These are phyloP conservation scores for Sarcophaga caerulescens DNA, from an alignment of 2,888 invertebrate species.

Conservation along the genomic window DNA sequence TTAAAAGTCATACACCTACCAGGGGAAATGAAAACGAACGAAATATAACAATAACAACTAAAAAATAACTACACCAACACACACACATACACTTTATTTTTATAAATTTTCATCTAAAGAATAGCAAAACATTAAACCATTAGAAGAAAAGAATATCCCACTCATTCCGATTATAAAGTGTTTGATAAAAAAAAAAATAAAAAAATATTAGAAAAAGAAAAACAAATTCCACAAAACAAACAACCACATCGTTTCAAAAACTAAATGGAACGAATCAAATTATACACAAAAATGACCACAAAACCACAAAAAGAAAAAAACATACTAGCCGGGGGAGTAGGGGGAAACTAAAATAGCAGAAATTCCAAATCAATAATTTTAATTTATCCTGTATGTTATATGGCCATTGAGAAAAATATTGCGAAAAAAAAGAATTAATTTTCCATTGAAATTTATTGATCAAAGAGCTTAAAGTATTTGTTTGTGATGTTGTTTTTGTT, in stretches of 20 bases:
- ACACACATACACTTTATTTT: not conserved
- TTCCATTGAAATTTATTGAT: not conserved
- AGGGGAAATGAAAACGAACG: conserved; percentile 54
- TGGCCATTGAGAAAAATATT: not conserved
- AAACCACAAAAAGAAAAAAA: conserved; percentile 15
- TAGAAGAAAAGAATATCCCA: conserved; percentile 60
- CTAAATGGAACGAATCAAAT: conserved; percentile 38
- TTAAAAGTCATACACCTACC: conserved; percentile 67
- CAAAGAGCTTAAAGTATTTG: not conserved
- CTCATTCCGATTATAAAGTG: conserved; percentile 65
- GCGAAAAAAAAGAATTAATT: too few relatives aligned
- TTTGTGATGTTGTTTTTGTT: not conserved
- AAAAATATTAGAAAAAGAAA: not conserved
- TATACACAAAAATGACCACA: conserved; percentile 4
- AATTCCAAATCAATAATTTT: conserved; percentile 34
- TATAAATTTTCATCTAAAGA: not conserved
- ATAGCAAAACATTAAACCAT: conserved; percentile 29
- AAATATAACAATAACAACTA: conserved; percentile 48
- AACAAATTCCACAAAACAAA: conserved; percentile 32
- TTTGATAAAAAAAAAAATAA: too few relatives aligned
- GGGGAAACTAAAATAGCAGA: not conserved
- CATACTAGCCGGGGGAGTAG: not conserved
- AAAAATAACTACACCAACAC: conserved; percentile 32
- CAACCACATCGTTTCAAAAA: conserved; percentile 33
- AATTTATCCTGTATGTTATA: not conserved